A percentile compares a stretch with the other conserved stretches of the same genome.
Evolutionary conservation across 2,113 vertebrate species (phyloP).

Genomic region (Zingel zingel): DNA sequence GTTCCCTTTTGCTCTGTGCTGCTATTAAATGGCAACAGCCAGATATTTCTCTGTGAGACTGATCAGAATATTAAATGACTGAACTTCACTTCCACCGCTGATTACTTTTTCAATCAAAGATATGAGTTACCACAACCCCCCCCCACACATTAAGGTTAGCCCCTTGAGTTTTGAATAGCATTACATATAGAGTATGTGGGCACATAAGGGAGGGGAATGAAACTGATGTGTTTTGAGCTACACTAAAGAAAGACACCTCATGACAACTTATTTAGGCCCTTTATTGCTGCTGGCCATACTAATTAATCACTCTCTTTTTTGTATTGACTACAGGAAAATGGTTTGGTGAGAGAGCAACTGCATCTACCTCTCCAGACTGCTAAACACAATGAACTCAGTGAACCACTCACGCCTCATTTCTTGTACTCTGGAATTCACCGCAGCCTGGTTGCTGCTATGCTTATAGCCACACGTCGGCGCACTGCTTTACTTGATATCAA

Average conservation of each 20-base stretch:
- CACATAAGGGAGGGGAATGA: conserved; percentile 38
- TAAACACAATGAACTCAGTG: conserved; percentile 76
- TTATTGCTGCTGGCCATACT: conserved; percentile 63
- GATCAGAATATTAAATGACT: conserved; percentile 64
- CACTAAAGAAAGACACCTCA: conserved; percentile 43
- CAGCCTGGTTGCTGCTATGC: conserved; percentile 2
- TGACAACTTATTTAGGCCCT: conserved; percentile 72
- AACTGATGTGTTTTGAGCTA: conserved; percentile 56
- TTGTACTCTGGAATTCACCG: neutral
- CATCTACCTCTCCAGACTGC: conserved; percentile 65
- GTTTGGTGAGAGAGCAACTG: conserved; percentile 55
- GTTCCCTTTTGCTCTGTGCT: conserved; percentile 25
- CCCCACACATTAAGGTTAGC: conserved; percentile 53
- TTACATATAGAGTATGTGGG: conserved; percentile 37
- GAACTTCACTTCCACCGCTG: conserved; percentile 34
- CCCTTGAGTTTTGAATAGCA: conserved; percentile 48
- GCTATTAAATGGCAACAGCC: conserved; percentile 36
- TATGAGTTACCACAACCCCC: conserved; percentile 17
- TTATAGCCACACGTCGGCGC: neutral
- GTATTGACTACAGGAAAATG: conserved; percentile 68
- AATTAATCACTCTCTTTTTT: conserved; percentile 75
- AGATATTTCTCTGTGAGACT: conserved; percentile 33
- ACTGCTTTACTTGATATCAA: neutral
- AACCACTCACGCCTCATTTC: conserved; percentile 47
- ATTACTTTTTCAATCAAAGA: conserved; percentile 66